A percentile compares a stretch with the other conserved stretches of the same genome.
These are phyloP conservation scores for Diphyllodes magnificus DNA, from an alignment of 2,113 vertebrate genomes.

Conservation along the genomic window DNA sequence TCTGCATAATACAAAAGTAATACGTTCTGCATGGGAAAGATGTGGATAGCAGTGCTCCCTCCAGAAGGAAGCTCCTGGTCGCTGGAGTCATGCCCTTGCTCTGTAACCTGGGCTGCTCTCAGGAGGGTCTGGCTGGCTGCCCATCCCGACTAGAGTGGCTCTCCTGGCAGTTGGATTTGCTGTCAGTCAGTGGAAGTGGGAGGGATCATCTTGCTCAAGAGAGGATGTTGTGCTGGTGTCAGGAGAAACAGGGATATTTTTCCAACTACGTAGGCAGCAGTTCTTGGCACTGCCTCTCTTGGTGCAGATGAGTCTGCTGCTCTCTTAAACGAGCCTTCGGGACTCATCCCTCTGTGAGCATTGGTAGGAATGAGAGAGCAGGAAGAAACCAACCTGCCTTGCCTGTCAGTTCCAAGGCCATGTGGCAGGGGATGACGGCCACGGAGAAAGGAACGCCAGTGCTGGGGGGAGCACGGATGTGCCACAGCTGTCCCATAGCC, in stretches of 20 bases:
- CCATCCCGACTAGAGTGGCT: neutral
- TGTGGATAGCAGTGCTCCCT: neutral
- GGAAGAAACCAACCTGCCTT: neutral
- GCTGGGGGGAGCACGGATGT: neutral
- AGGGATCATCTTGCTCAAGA: neutral
- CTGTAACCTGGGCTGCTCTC: neutral
- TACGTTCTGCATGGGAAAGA: neutral
- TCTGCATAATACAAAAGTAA: neutral
- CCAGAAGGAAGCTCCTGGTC: neutral
- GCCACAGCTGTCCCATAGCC: neutral
- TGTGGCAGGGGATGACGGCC: fast-evolving
- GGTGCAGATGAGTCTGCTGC: neutral
- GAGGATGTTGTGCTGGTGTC: neutral
- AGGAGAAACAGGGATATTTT: neutral
- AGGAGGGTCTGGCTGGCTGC: neutral
- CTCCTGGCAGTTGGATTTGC: neutral
- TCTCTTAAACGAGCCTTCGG: neutral
- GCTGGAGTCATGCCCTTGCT: fast-evolving
- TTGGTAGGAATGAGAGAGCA: neutral
- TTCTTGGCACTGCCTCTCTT: neutral
- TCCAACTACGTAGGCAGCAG: neutral
- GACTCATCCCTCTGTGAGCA: neutral
- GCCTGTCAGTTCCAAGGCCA: neutral
- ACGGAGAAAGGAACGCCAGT: neutral
- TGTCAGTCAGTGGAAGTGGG: neutral